phyloP scores from a whole-genome alignment of 1,140 invertebrate genomes.

The Saxidomus purpurata region DNA sequence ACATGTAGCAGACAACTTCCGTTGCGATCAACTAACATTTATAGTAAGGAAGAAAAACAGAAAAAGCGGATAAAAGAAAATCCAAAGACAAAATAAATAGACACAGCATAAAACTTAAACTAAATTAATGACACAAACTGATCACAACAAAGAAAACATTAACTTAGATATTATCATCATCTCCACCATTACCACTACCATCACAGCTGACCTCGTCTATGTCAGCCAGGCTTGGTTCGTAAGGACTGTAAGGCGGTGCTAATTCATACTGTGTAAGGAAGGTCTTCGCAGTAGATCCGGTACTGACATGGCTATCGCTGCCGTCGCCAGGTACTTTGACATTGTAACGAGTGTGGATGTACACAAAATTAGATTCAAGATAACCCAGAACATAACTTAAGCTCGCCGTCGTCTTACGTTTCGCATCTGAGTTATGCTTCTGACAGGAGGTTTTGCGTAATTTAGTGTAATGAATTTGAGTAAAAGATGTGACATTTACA shows the following conservation, averaged over 20 bases:
- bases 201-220: slow-evolving; percentile 6
- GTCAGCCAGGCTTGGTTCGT: slow-evolving; percentile 54
- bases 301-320: slow-evolving; percentile 68
- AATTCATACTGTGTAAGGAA: slow-evolving; percentile 74
- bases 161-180: neutral
- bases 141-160: neutral
- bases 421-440: neutral
- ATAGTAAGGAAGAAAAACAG: too few relatives aligned
- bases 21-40: too few relatives aligned
- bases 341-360: slow-evolving; percentile 44
- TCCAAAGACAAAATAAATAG: too few relatives aligned
- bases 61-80: too few relatives aligned
- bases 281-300: slow-evolving; percentile 76
- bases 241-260: neutral
- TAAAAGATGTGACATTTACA: too few relatives aligned
- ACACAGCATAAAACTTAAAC: too few relatives aligned
- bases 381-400: neutral
- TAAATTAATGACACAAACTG: too few relatives aligned
- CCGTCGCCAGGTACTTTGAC: slow-evolving; percentile 44
- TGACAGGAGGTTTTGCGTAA: neutral
- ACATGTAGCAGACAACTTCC: too few relatives aligned
- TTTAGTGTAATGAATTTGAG: too few relatives aligned
- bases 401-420: neutral
- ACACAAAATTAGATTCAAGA: slow-evolving; percentile 2
- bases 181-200: neutral